Conservation (phyloP, 2,113 vertebrate species). For the Syngnathus typhle region DNA sequence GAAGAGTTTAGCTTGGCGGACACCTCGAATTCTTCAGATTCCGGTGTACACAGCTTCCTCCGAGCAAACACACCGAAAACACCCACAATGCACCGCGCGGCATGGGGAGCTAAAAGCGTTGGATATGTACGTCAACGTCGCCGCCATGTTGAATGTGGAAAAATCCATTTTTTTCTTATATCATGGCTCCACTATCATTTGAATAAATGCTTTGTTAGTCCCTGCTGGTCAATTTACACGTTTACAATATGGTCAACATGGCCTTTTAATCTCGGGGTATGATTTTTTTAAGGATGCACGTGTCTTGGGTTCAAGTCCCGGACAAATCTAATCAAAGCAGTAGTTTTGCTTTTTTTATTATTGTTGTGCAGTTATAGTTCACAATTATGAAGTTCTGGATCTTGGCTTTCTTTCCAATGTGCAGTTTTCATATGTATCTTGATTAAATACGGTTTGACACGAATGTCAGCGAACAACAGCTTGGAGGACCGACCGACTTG, state of each 20-base stretch:
- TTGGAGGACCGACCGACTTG: neutral
- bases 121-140: neutral
- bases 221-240: too few relatives aligned
- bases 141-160: neutral
- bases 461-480: neutral
- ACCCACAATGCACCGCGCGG: slow-evolving; percentile 62
- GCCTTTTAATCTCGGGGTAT: slow-evolving; percentile 76
- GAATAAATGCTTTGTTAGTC: too few relatives aligned
- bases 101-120: neutral
- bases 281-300: slow-evolving; percentile 75
- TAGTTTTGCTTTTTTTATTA: neutral
- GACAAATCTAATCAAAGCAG: slow-evolving; percentile 56
- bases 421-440: neutral
- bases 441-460: slow-evolving; percentile 28
- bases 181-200: too few relatives aligned
- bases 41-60: slow-evolving; percentile 43
- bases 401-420: neutral
- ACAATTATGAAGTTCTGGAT: neutral
- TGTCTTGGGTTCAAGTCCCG: slow-evolving; percentile 75
- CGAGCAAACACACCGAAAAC: neutral
- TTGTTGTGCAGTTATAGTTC: neutral
- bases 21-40: slow-evolving; percentile 69
- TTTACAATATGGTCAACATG: neutral
- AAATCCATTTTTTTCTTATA: neutral
- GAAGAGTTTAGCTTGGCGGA: slow-evolving; percentile 45